These are phyloP conservation scores for Aleiodes testaceus DNA, from an alignment of 2,888 invertebrate genomes.

Conservation along the genomic window DNA sequence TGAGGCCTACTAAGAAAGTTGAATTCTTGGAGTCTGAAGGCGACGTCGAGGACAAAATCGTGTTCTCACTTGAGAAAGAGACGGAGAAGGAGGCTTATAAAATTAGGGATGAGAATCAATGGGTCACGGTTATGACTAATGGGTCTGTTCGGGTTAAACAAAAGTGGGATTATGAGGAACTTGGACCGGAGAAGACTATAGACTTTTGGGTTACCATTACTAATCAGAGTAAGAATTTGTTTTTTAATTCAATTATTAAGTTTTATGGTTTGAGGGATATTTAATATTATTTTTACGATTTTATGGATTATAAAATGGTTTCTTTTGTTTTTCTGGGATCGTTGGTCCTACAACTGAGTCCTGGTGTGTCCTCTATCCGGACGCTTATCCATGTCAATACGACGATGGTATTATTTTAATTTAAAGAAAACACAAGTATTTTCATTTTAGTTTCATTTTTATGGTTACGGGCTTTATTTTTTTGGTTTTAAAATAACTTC, in stretches of 20 bases:
- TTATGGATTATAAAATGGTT: conserved; percentile 23
- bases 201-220: conserved; percentile 97
- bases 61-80: conserved; percentile 93
- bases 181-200: conserved; percentile 95
- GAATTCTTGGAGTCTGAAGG: conserved; percentile 95
- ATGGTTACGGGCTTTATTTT: conserved; percentile 35
- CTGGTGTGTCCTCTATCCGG: conserved; percentile 59
- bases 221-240: conserved; percentile 78
- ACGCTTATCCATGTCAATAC: conserved; percentile 57
- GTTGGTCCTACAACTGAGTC: conserved; percentile 55
- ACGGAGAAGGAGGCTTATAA: conserved; percentile 94
- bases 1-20: conserved; percentile 94
- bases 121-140: conserved; percentile 94
- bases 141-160: conserved; percentile 94
- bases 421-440: conserved; percentile 23
- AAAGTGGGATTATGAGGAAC: conserved; percentile 97
- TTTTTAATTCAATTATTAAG: background rate
- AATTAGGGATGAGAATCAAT: conserved; percentile 93
- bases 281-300: conserved; percentile 9
- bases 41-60: conserved; percentile 88
- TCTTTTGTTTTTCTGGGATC: conserved; percentile 29
- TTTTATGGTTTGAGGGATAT: too few relatives aligned
- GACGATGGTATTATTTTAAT: conserved; percentile 55
- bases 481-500: conserved; percentile 4
- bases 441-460: conserved; percentile 31